phyloP scores from a whole-genome alignment of 2,888 invertebrate species.

The Heliconius cydno region DNA sequence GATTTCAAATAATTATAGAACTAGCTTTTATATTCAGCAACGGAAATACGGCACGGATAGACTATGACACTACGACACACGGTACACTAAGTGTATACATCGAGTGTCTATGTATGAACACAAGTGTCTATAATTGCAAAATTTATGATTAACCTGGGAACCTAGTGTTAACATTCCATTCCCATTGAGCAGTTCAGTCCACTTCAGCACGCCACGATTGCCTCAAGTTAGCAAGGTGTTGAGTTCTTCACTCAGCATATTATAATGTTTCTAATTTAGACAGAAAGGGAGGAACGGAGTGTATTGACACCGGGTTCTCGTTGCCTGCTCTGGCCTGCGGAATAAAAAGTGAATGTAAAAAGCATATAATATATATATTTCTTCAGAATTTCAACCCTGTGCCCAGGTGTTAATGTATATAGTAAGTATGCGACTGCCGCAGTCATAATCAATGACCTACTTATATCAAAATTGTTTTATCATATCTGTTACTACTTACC shows the following conservation, averaged over 20 bases:
- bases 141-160: too few species aligned
- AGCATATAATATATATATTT: background rate
- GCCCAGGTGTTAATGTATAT: conserved; percentile 16
- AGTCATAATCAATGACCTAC: conserved; percentile 16
- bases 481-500: background rate
- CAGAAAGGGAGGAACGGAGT: background rate
- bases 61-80: background rate
- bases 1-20: background rate
- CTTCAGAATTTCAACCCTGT: background rate
- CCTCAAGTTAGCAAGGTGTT: too few species aligned
- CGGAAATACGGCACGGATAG: background rate
- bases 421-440: background rate
- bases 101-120: too few species aligned
- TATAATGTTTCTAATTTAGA: too few species aligned
- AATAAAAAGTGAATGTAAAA: background rate
- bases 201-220: too few species aligned
- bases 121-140: too few species aligned
- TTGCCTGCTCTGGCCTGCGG: too few species aligned
- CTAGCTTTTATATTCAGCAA: background rate
- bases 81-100: background rate
- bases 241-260: too few species aligned
- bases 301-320: too few species aligned
- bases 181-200: too few species aligned
- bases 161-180: too few species aligned
- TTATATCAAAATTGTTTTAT: background rate